Evolutionary conservation across 2,888 invertebrate species (phyloP), one percentile per base, ranked within the genome.

Genomic region (Noctua comes): DNA sequence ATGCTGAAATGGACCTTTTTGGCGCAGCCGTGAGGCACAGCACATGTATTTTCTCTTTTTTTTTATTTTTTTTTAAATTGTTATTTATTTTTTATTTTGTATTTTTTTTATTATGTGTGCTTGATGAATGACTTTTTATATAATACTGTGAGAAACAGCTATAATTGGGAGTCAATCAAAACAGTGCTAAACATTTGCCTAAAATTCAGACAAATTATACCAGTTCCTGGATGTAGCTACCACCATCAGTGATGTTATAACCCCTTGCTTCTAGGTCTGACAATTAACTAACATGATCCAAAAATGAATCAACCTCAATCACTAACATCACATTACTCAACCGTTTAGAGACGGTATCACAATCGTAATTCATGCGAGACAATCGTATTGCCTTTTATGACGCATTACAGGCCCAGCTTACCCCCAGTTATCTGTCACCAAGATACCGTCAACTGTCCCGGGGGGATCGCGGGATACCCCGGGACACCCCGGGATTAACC

Each of bases 361-460:
- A 75, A 80, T 90, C 90, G 91, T 94, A 93, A 93, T 92, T 94
- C 93, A 94, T 92, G 92, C 91, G 94, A 93, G 93, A 94, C 95
- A 94, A 95, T 95, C 92, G 93, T 93, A 92, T 93, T 92, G 91
- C 94, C 95, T 94, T 95, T 96, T 96, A 96, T 96, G 96, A 96
- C 95, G 94, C 95, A 95, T 96, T 95, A 95, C 92, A 84, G 84
- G 90, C 87, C 88, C 72, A 51, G 88, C 83, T 59, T 75, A 89
- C 90, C 92, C 93, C 91, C 86, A 88, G 93, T 92, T 94, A 94
- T 94, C 95, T 93, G 94, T 95, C 95, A 95, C 93, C 91, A 92
- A 94, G 95, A 95, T 95, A 95, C 93, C 93, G 96, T 94, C 95
- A 94, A 94, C 91, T 94, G 93, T 94, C 94, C 93, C 90, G 77